Evolutionary conservation across 2,113 vertebrate species (phyloP).

Genomic region (Saccopteryx leptura): DNA sequence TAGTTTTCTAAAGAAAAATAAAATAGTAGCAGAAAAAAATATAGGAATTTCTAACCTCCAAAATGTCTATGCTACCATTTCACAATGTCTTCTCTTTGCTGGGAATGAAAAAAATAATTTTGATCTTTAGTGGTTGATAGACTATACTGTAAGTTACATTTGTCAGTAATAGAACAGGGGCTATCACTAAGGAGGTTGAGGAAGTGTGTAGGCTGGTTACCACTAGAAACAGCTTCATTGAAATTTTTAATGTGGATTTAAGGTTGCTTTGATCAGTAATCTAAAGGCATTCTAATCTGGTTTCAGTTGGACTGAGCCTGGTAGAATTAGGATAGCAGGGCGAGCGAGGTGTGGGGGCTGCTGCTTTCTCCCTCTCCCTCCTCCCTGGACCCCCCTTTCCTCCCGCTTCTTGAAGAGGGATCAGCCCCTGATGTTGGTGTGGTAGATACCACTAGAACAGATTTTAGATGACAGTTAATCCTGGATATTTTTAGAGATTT

Average conservation of each 20-base stretch:
- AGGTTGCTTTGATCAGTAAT: background rate
- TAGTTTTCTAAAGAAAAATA: too few species aligned
- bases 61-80: background rate
- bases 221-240: constrained; percentile 21
- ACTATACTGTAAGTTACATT: background rate
- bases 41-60: background rate
- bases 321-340: background rate
- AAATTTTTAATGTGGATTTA: constrained; percentile 32
- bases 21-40: background rate
- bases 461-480: constrained; percentile 33
- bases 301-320: background rate
- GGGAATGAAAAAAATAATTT: constrained; percentile 1
- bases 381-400: background rate
- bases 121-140: constrained; percentile 16
- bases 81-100: background rate
- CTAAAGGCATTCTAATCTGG: background rate
- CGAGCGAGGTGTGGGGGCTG: background rate
- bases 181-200: background rate
- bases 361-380: background rate
- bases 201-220: background rate
- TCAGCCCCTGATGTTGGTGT: background rate
- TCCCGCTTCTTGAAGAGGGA: background rate
- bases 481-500: background rate
- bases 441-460: background rate
- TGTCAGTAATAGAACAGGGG: background rate